Evolutionary conservation across 2,888 invertebrate species (phyloP).

Genomic region (Eristalinus sepulchralis): DNA sequence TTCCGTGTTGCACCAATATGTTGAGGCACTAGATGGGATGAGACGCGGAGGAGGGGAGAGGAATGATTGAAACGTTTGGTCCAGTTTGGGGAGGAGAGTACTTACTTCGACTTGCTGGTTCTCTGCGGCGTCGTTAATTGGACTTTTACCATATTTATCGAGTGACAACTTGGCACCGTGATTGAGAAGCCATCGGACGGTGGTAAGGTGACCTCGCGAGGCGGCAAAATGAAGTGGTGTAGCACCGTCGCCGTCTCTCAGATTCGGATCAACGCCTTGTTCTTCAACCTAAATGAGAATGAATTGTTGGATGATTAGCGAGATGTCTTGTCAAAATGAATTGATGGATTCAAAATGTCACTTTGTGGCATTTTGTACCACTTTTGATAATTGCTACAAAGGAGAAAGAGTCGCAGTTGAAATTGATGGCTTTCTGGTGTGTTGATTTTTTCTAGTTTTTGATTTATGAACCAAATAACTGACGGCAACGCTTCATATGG

Average conservation of each 20-base stretch:
- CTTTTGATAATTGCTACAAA: background rate
- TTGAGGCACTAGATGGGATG: slow-evolving; percentile 86
- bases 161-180: slow-evolving; percentile 91
- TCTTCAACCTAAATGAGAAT: slow-evolving; percentile 85
- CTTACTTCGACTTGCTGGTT: slow-evolving; percentile 93
- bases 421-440: no score
- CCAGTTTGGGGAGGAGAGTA: slow-evolving; percentile 1
- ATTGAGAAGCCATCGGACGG: slow-evolving; percentile 91
- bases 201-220: slow-evolving; percentile 90
- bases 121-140: slow-evolving; percentile 95
- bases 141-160: slow-evolving; percentile 94
- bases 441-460: no score
- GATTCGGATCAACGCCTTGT: slow-evolving; percentile 91
- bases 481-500: no score
- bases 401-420: no score
- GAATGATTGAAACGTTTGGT: slow-evolving; percentile 1
- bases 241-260: slow-evolving; percentile 93
- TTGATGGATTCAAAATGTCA: background rate
- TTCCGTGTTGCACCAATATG: slow-evolving; percentile 90
- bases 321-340: background rate
- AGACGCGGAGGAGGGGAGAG: no score
- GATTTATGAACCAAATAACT: no score
- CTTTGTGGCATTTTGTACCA: background rate
- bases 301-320: background rate
- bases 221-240: slow-evolving; percentile 95